Evolutionary conservation across 1,140 invertebrate species (phyloP).

Genomic region (Nymphalis io): DNA sequence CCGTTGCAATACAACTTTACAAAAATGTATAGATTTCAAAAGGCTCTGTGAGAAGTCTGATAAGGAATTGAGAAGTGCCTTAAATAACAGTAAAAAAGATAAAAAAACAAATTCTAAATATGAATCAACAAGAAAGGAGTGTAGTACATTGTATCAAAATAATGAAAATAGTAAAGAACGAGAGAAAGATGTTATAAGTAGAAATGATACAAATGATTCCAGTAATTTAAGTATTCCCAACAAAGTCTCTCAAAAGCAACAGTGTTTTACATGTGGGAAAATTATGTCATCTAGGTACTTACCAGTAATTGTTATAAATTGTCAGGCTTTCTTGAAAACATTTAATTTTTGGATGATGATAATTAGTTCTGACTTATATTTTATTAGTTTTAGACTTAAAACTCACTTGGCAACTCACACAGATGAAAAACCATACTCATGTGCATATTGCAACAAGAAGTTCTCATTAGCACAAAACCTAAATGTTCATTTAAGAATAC

Average conservation of each 20-base stretch:
- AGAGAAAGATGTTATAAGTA: background rate
- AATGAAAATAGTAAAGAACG: background rate
- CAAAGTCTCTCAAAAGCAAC: slow-evolving; percentile 59
- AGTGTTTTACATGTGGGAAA: slow-evolving; percentile 78
- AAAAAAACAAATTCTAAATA: background rate
- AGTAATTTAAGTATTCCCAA: slow-evolving; percentile 28
- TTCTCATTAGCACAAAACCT: slow-evolving; percentile 72
- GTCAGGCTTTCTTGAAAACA: too few relatives aligned
- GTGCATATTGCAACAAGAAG: slow-evolving; percentile 75
- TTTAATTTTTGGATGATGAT: background rate
- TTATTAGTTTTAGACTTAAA: slow-evolving; percentile 86
- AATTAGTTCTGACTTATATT: slow-evolving; percentile 16
- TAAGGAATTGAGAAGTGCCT: slow-evolving; percentile 42
- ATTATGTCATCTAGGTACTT: slow-evolving; percentile 75
- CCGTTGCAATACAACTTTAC: slow-evolving; percentile 56
- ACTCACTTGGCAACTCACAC: slow-evolving; percentile 96
- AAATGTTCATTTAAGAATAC: slow-evolving; percentile 81
- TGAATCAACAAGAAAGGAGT: background rate
- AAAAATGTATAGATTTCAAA: slow-evolving; percentile 67
- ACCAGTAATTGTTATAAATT: background rate
- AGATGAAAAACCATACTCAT: slow-evolving; percentile 94
- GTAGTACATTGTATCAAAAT: background rate
- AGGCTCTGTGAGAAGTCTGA: slow-evolving; percentile 67
- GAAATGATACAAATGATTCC: slow-evolving; percentile 5
- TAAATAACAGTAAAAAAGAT: slow-evolving; percentile 19